A percentile compares a stretch with the other conserved stretches of the same genome.
These are phyloP conservation scores for Setophaga kirtlandii DNA, from an alignment of 2,113 vertebrate genomes.

Conservation along the genomic window DNA sequence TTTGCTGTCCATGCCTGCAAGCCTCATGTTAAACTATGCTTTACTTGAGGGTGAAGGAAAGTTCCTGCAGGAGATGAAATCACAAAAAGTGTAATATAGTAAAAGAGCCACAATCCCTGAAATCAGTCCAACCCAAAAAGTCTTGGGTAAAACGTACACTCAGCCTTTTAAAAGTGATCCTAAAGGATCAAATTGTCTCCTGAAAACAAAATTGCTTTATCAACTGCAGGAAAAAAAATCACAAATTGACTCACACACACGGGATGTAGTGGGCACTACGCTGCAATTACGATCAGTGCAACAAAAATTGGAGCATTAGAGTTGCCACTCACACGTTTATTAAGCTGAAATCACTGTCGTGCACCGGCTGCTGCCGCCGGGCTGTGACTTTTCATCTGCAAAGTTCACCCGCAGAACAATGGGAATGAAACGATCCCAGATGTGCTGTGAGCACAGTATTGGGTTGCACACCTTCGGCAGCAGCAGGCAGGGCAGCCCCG, in stretches of 20 bases:
- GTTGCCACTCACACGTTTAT: background rate
- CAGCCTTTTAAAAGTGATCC: background rate
- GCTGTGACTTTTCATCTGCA: background rate
- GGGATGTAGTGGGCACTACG: background rate
- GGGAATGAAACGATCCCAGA: constrained; percentile 49
- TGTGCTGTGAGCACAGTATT: constrained; percentile 37
- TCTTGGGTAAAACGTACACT: background rate
- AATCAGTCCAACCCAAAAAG: background rate
- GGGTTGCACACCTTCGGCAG: constrained; percentile 19
- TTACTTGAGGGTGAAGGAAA: background rate
- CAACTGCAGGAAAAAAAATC: background rate
- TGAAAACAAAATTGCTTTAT: background rate
- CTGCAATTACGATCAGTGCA: background rate
- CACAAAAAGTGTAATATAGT: background rate
- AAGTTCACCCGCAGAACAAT: constrained; percentile 31
- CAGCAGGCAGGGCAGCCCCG: background rate
- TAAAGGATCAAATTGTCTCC: background rate
- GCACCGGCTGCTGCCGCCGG: background rate
- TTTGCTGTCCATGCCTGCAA: background rate
- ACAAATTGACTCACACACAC: rapidly evolving
- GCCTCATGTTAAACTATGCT: background rate
- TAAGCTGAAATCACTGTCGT: background rate
- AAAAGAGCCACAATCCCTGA: constrained; percentile 1
- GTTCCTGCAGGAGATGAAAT: constrained; percentile 37
- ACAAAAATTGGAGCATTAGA: background rate